Evolutionary conservation across 2,888 invertebrate genomes (phyloP), one percentile per base, ranked within the genome.

Genomic region (Drosophila yooni): DNA sequence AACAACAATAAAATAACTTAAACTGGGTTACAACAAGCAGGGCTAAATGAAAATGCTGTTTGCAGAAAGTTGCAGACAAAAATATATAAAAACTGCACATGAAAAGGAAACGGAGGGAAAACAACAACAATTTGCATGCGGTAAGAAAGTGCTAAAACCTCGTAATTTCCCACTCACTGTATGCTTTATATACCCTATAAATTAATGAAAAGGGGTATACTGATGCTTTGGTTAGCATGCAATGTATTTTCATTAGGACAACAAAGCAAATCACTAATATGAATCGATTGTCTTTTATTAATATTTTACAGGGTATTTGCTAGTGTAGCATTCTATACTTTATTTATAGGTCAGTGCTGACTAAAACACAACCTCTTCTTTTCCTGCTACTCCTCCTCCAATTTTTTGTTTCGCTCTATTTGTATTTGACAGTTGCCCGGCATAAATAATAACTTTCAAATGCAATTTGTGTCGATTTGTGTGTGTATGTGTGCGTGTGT

Each of bases 361-460:
- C 51, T 36, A 38, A 27, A 27, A 50, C 40, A 72, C 62, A 61
- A 61, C 62, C 57, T 21, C 58, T 36, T 64, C 38, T 15, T 7
- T 31, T 8, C 27, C 38, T 36, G 8, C 7, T 15, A 2, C 18
- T 27, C 11, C 6, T 27, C 25, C 11, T 52, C 10, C 15, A 6
- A n/a, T 15, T 71, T 64, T 57, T 43, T 36, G 62, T 60, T 61
- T 64, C 31, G 59, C 40, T 62, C 29, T 25, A 46, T 25, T 46
- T 46, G 50, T 57, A 29, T 77, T 76, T 77, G 77, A 76, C 81
- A 79, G 80, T 75, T 75, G 58, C 64, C 63, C 38, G 73, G 79
- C 87, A 89, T 89, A 87, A 89, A 86, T 88, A 86, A 88, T 87
- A 89, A 89, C 82, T 87, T 85, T 81, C 70, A 72, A 84, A 85